Percentiles rank a stretch among this genome's conserved stretches.
Conservation (phyloP, 2,888 invertebrate species). For the Brenthis hecate region DNA sequence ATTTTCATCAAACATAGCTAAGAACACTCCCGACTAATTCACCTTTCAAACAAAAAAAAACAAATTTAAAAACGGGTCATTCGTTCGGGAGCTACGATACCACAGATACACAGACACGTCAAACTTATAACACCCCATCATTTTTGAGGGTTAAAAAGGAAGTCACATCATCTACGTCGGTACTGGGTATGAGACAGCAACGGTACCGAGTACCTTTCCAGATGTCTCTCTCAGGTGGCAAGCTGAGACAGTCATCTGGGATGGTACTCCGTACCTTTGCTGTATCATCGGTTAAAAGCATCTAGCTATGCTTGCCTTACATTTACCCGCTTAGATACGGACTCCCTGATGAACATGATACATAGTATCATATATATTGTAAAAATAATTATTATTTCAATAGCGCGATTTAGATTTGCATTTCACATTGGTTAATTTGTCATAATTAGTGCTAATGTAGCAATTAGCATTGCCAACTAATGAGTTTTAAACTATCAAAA, state of each 20-base stretch:
- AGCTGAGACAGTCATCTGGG: neutral
- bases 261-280: neutral
- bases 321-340: constrained; percentile 22
- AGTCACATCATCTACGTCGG: constrained; percentile 18
- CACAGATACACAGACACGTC: no score
- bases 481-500: neutral
- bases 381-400: constrained; percentile 1
- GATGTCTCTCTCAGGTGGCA: neutral
- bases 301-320: neutral
- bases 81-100: no score
- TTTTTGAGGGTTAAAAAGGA: neutral
- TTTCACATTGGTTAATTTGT: constrained; percentile 1
- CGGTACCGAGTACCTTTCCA: neutral
- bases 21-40: no score
- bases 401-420: constrained; percentile 15
- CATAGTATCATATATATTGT: neutral
- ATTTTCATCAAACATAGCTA: no score
- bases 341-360: neutral
- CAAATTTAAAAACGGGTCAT: no score
- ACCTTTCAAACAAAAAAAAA: no score
- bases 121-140: no score
- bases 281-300: neutral
- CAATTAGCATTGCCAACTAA: neutral
- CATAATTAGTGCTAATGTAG: constrained; percentile 4
- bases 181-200: neutral